Percentiles rank a stretch among this genome's conserved stretches.
Conservation (phyloP, 2,797 vertebrate species). For the Sarcophilus harrisii region DNA sequence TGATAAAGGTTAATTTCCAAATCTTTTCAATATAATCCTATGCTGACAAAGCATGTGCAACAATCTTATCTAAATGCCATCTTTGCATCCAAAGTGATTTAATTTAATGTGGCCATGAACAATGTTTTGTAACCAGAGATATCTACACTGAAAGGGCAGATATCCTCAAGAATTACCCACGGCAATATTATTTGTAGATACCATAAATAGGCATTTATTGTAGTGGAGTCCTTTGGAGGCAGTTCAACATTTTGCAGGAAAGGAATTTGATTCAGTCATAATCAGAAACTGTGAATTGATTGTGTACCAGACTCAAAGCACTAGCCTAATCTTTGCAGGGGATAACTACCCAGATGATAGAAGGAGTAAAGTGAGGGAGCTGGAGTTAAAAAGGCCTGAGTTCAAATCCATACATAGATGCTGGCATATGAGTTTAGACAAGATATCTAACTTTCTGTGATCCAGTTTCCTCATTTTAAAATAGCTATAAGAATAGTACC, state of each 20-base stretch:
- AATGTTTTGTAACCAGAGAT: background rate
- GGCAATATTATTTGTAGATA: background rate
- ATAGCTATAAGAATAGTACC: background rate
- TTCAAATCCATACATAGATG: background rate
- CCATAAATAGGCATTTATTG: background rate
- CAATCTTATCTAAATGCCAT: background rate
- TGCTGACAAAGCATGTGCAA: background rate
- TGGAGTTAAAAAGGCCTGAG: background rate
- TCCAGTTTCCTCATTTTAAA: background rate
- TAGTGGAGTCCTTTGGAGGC: background rate
- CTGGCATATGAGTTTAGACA: background rate
- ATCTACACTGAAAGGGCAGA: background rate
- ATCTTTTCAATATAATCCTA: background rate
- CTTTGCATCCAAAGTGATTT: background rate
- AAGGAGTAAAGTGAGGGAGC: background rate
- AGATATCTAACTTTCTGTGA: background rate
- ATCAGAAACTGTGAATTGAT: background rate
- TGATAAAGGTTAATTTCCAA: background rate
- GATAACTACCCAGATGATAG: background rate
- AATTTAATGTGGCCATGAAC: background rate
- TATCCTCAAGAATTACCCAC: background rate
- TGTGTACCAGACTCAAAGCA: background rate
- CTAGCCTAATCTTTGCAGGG: background rate
- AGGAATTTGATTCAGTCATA: background rate
- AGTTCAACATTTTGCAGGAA: background rate